Conservation (phyloP, 2,113 vertebrate species). For the Tragelaphus strepsiceros region DNA sequence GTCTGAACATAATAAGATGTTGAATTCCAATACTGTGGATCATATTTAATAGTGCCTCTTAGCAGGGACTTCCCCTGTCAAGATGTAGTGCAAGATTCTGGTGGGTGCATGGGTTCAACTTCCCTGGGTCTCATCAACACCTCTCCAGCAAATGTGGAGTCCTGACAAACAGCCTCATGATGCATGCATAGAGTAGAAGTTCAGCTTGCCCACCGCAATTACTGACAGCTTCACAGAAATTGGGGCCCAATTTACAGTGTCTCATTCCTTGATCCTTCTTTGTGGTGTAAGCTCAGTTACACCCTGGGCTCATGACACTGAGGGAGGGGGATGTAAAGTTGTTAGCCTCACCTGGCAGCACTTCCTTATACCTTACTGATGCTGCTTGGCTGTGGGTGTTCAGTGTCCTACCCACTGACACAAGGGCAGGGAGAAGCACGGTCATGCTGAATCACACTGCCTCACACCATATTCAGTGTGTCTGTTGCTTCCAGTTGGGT, state of each 20-base stretch:
- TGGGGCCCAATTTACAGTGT: neutral
- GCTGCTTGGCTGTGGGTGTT: neutral
- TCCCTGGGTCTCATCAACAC: neutral
- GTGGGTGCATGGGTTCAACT: neutral
- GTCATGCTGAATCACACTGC: neutral
- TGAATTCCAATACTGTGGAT: neutral
- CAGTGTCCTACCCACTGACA: neutral
- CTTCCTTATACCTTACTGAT: neutral
- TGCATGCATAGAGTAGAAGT: neutral
- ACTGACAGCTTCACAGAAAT: neutral
- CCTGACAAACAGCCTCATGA: neutral
- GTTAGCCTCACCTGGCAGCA: neutral
- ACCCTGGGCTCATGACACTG: neutral
- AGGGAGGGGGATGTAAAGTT: neutral
- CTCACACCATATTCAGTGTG: neutral
- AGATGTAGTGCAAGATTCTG: neutral
- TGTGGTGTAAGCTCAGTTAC: neutral
- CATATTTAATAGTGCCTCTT: neutral
- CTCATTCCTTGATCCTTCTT: neutral
- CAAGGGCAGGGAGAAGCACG: neutral
- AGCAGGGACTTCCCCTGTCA: neutral
- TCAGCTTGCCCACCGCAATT: neutral
- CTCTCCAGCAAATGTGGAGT: neutral
- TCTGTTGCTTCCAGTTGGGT: neutral
- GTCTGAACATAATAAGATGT: neutral